Evolutionary conservation across 2,888 invertebrate species (phyloP), one percentile per base, ranked within the genome.

Genomic region (Leptinotarsa rubiginosa): DNA sequence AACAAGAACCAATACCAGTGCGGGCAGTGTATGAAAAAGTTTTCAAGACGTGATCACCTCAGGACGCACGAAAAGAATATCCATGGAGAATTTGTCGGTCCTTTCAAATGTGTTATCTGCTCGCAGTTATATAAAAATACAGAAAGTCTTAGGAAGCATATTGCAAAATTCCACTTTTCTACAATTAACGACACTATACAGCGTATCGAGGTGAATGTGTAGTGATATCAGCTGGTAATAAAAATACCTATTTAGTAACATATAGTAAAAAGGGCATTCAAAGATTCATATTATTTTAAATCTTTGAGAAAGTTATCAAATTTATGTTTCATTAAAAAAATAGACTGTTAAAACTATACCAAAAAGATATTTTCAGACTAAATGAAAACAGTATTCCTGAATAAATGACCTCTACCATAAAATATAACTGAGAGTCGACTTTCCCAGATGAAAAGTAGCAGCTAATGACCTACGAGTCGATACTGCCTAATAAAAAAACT

Each of bases 31-130:
- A 81, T 81, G 80, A 88, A 88, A 82, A 84, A 80, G 77, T 88
- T 88, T 80, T 86, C 88, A 31, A 84, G 88, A 71, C 81, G 88
- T 75, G 88, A 89, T 81, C 89, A 89, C 76, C 84, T 89, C 71
- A 81, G 87, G 72, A 88, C 88, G 66, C 89, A 89, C 80, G 87
- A 88, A 81, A 88, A 88, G 83, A 89, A 89, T 78, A 87, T 88
- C 70, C 89, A 89, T 77, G 89, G 89, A 18, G 88, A 88, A 79
- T 88, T 88, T 75, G 88, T 86, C 4, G 89, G 89, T 16, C 89
- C 89, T 15, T 88, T 89, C 79, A 86, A 86, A 69, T 89, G 89
- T 75, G 81, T 84, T 52, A 87, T 88, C 70, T 89, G 89, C 79
- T 84, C 86, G 64, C 89, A 88, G 76, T 77, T 88, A 67, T 89